phyloP scores from a whole-genome alignment of 1,140 invertebrate genomes.

The Diachasma alloeum region DNA sequence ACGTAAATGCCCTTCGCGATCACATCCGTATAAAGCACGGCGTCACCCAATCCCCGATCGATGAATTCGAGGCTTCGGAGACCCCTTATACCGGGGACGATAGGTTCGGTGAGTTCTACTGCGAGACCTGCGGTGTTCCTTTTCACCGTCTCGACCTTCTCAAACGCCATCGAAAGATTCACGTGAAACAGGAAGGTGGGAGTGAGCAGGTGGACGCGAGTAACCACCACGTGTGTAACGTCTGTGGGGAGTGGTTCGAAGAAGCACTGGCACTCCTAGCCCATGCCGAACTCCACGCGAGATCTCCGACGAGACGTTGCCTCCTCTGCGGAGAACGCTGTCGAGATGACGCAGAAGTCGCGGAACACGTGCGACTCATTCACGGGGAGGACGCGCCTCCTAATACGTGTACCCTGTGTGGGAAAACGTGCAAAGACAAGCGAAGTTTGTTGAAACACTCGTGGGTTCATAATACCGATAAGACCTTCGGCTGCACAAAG shows the following conservation, averaged over 20 bases:
- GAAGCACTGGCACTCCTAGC: slow-evolving; percentile 78
- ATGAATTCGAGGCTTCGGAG: slow-evolving; percentile 66
- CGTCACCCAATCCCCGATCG: slow-evolving; percentile 55
- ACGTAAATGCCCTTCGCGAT: slow-evolving; percentile 71
- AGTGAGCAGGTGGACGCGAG: slow-evolving; percentile 62
- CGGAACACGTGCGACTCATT: slow-evolving; percentile 67
- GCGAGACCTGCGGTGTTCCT: slow-evolving; percentile 77
- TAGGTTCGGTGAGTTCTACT: slow-evolving; percentile 77
- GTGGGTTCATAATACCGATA: slow-evolving; percentile 70
- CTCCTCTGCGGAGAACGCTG: slow-evolving; percentile 73
- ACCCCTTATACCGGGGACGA: slow-evolving; percentile 71
- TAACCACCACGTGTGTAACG: slow-evolving; percentile 73
- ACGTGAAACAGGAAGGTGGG: slow-evolving; percentile 63
- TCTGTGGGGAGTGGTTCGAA: slow-evolving; percentile 78
- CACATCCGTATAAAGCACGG: slow-evolving; percentile 72
- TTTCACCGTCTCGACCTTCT: slow-evolving; percentile 80
- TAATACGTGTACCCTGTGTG: slow-evolving; percentile 70
- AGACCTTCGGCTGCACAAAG: slow-evolving; percentile 69
- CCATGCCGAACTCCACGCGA: slow-evolving; percentile 78
- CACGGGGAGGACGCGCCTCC: slow-evolving; percentile 68
- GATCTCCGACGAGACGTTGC: slow-evolving; percentile 66
- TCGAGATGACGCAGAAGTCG: slow-evolving; percentile 66
- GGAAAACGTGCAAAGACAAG: slow-evolving; percentile 73
- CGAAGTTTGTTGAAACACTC: slow-evolving; percentile 75
- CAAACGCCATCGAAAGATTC: slow-evolving; percentile 72